These are phyloP conservation scores for Myotis davidii DNA, from an alignment of 2,113 vertebrate species.

Conservation along the genomic window DNA sequence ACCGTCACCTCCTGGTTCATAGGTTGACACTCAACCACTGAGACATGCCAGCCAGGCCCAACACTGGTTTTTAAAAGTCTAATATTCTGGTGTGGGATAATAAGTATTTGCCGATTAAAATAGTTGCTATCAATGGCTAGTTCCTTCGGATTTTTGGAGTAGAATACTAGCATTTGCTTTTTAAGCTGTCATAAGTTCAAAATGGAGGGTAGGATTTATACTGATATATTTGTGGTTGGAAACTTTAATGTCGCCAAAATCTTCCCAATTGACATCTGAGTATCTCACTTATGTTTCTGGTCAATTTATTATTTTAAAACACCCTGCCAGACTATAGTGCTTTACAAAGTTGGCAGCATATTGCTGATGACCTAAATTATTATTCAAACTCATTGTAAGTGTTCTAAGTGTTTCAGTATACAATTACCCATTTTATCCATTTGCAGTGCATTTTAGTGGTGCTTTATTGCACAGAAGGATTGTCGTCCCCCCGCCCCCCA, in stretches of 20 bases:
- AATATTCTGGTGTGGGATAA: background rate
- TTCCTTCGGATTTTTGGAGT: background rate
- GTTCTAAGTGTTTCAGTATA: background rate
- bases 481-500: background rate
- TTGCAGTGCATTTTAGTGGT: slow-evolving; percentile 34
- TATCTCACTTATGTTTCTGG: slow-evolving; percentile 68
- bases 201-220: slow-evolving; percentile 53
- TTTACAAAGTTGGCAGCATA: slow-evolving; percentile 48
- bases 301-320: slow-evolving; percentile 66
- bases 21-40: too few species aligned
- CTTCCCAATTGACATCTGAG: slow-evolving; percentile 67
- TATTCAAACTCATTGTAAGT: slow-evolving; percentile 18
- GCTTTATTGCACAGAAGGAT: background rate
- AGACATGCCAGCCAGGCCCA: too few species aligned
- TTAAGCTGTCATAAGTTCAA: slow-evolving; percentile 55
- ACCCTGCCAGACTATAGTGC: slow-evolving; percentile 60
- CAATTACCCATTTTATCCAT: background rate
- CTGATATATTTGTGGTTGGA: slow-evolving; percentile 71
- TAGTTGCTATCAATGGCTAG: background rate
- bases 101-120: background rate
- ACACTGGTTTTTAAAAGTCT: slow-evolving; percentile 20
- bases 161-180: slow-evolving; percentile 58
- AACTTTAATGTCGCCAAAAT: slow-evolving; percentile 65
- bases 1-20: too few species aligned
- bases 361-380: slow-evolving; percentile 54